phyloP scores from a whole-genome alignment of 2,888 invertebrate genomes.

The Phania funesta region DNA sequence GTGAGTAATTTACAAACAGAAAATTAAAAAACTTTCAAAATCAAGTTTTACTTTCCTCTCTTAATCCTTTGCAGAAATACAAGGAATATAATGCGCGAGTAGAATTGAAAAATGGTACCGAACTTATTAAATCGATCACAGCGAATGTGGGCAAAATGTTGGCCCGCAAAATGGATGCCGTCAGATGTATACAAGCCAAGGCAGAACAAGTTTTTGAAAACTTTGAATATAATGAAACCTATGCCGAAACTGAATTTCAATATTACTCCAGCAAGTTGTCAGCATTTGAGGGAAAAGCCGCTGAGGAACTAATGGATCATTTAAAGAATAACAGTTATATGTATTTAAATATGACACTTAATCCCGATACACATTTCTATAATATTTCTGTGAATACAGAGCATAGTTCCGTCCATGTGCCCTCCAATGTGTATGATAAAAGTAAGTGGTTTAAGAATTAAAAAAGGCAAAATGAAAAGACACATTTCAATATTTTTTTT shows the following conservation, averaged over 20 bases:
- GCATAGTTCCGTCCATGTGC: slow-evolving; percentile 94
- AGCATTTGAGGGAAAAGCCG: slow-evolving; percentile 77
- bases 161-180: slow-evolving; percentile 93
- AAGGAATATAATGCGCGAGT: slow-evolving; percentile 89
- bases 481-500: background rate
- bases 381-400: slow-evolving; percentile 89
- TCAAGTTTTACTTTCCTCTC: background rate
- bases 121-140: slow-evolving; percentile 89
- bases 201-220: slow-evolving; percentile 87
- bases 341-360: slow-evolving; percentile 83
- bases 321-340: slow-evolving; percentile 75
- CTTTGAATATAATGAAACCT: slow-evolving; percentile 82
- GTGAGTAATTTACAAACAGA: slow-evolving; percentile 83
- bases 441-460: slow-evolving; percentile 81
- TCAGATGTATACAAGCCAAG: slow-evolving; percentile 88
- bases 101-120: slow-evolving; percentile 88
- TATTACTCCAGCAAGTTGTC: slow-evolving; percentile 94
- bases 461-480: background rate
- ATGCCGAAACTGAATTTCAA: slow-evolving; percentile 75
- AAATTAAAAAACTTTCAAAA: background rate
- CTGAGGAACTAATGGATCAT: slow-evolving; percentile 73
- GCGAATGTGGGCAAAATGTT: slow-evolving; percentile 92
- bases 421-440: slow-evolving; percentile 94
- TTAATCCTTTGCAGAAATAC: slow-evolving; percentile 84
- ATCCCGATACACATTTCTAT: slow-evolving; percentile 91